Evolutionary conservation across 2,113 vertebrate species (phyloP), one percentile per base, ranked within the genome.

Genomic region (Speoplatyrhinus poulsoni): DNA sequence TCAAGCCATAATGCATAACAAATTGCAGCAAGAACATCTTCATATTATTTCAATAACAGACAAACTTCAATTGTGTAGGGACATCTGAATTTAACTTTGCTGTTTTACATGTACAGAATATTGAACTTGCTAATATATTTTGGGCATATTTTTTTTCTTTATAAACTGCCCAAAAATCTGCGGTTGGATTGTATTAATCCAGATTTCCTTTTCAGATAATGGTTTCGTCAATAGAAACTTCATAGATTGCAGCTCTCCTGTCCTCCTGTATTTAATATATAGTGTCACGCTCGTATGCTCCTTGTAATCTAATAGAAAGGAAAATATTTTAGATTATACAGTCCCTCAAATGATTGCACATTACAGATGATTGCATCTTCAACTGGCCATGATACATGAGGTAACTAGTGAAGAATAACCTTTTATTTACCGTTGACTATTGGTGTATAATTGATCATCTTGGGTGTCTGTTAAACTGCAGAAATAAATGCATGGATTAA

Each of bases 221-320:
- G 4, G 4, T 52, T 41, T 36, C 60, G 36, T 64, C 4, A 46
- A 12, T 57, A 6, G 50, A 41, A 60, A 81, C 80, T 13, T 70
- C 63, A 71, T 81, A 78, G 60, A 81, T 46, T 56, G 3, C 9
- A 6, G 60, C 61, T 12, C 5, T 55, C 10, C 16, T 50, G 15
- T 77, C 62, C 63, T 12, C 63, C 36, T 75, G 55, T 0, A 6
- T 50, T 13, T 12, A 3, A 13, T 1, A 13, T 50, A 0, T 9
- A 11, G 49, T 66, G 9, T 72, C 49, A 9, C 49, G 4, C 62
- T 33, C 2, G 1, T 9, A 4, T 1, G 12, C 13, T 3, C 17
- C 7, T 26, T 64, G 36, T 12, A 33, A 46, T 64, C 75, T 77
- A n/a, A 0, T 4, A 48, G 3, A 41, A 41, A 41, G 36, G 26